Conservation (phyloP, 2,113 vertebrate genomes). For the Excalfactoria chinensis region DNA sequence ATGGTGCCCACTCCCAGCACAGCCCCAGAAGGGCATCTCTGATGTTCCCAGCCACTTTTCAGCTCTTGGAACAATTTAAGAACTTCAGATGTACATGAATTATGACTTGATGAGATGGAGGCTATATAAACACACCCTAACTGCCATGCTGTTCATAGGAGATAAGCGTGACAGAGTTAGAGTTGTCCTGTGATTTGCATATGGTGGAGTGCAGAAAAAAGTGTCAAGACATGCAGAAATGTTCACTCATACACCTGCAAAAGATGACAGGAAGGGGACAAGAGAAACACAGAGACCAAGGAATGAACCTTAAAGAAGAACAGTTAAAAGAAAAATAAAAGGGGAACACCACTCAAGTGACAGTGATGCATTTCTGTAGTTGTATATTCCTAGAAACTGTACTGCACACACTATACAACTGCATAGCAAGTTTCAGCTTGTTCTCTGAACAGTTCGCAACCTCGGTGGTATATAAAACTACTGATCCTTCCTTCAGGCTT, state of each 20-base stretch:
- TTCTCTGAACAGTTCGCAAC: background rate
- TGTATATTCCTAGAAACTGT: background rate
- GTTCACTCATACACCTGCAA: background rate
- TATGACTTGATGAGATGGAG: background rate
- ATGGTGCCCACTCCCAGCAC: rapidly evolving
- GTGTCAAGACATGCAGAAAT: background rate
- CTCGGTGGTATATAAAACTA: background rate
- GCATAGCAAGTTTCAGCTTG: background rate
- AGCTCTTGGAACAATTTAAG: background rate
- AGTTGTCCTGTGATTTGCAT: background rate
- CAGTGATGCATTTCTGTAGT: background rate
- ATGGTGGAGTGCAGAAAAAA: background rate
- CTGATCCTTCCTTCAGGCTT: background rate
- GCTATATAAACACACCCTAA: background rate
- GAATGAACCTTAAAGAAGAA: background rate
- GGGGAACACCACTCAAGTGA: background rate
- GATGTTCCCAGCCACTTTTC: background rate
- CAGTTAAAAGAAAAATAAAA: background rate
- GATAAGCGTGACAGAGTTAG: background rate
- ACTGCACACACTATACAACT: background rate
- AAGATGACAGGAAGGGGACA: background rate
- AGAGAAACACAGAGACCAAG: background rate
- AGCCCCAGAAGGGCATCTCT: background rate
- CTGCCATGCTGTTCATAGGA: background rate
- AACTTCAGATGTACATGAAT: background rate